These are phyloP conservation scores for Venustaconcha ellipsiformis DNA, from an alignment of 1,140 invertebrate species.

Conservation along the genomic window DNA sequence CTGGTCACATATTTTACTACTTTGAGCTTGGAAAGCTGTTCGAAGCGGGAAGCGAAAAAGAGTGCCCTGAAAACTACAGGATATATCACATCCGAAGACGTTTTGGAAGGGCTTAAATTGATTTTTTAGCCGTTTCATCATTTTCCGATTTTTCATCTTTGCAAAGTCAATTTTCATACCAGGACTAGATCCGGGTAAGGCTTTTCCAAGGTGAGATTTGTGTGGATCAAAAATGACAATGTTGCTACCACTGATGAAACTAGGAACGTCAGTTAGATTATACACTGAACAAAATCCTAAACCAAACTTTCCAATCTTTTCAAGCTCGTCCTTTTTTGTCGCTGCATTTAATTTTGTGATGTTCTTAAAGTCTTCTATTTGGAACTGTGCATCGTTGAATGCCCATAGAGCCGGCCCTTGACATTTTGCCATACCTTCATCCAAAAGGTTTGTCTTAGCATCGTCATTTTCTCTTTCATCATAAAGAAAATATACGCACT, in stretches of 20 bases:
- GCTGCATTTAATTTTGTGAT: conserved; percentile 52
- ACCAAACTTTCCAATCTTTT: conserved; percentile 62
- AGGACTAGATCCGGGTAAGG: conserved; percentile 16
- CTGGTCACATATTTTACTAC: conserved; percentile 48
- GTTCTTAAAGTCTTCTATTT: conserved; percentile 46
- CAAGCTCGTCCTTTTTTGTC: conserved; percentile 47
- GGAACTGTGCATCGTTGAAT: conserved; percentile 49
- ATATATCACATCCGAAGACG: conserved; percentile 47
- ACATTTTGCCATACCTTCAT: conserved; percentile 43
- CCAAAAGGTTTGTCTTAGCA: conserved; percentile 39
- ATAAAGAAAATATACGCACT: conserved; percentile 55
- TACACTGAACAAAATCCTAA: conserved; percentile 63
- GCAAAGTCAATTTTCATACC: conserved; percentile 27
- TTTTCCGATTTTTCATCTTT: conserved; percentile 31
- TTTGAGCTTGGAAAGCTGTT: conserved; percentile 36
- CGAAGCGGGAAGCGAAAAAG: conserved; percentile 55
- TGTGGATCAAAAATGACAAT: conserved; percentile 64
- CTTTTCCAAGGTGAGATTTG: conserved; percentile 38
- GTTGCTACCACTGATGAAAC: conserved; percentile 52
- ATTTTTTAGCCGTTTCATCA: conserved; percentile 32
- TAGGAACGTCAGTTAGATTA: conserved; percentile 61
- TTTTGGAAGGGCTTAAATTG: conserved; percentile 54
- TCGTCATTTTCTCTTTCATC: conserved; percentile 56
- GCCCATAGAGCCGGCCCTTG: conserved; percentile 54
- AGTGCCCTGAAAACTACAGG: conserved; percentile 38